phyloP scores from a whole-genome alignment of 2,797 vertebrate species.

The Linurgus olivaceus region DNA sequence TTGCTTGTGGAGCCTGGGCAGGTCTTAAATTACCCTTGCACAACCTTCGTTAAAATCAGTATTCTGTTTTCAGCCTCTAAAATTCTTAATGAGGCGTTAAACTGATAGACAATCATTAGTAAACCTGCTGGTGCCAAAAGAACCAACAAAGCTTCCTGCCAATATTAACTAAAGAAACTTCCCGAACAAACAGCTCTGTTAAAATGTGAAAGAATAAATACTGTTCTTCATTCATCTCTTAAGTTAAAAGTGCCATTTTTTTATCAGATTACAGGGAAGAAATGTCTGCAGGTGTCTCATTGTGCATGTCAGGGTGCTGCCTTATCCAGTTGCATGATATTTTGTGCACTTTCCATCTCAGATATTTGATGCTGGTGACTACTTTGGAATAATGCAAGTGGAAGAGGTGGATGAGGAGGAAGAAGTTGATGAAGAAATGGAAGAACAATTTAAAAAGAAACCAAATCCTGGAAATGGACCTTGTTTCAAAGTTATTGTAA shows the following conservation, averaged over 20 bases:
- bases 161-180: neutral
- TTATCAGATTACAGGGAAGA: neutral
- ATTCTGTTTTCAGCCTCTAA: neutral
- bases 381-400: slow-evolving; percentile 90
- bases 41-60: no score
- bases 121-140: neutral
- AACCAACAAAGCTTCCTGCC: neutral
- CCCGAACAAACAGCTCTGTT: neutral
- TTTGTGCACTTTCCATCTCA: slow-evolving; percentile 33
- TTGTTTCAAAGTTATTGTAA: slow-evolving; percentile 87
- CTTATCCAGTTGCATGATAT: neutral
- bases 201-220: neutral
- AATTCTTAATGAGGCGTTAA: neutral
- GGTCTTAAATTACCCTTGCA: neutral
- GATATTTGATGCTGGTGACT: slow-evolving; percentile 92
- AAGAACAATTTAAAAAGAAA: slow-evolving; percentile 50
- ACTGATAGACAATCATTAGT: neutral
- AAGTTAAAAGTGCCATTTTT: neutral
- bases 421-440: slow-evolving; percentile 57
- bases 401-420: slow-evolving; percentile 76
- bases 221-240: neutral
- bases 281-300: neutral
- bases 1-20: neutral
- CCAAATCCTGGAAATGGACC: slow-evolving; percentile 69
- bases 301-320: no score